Evolutionary conservation across 2,113 vertebrate species (phyloP), one percentile per base, ranked within the genome.

Genomic region (Lates calcarifer): DNA sequence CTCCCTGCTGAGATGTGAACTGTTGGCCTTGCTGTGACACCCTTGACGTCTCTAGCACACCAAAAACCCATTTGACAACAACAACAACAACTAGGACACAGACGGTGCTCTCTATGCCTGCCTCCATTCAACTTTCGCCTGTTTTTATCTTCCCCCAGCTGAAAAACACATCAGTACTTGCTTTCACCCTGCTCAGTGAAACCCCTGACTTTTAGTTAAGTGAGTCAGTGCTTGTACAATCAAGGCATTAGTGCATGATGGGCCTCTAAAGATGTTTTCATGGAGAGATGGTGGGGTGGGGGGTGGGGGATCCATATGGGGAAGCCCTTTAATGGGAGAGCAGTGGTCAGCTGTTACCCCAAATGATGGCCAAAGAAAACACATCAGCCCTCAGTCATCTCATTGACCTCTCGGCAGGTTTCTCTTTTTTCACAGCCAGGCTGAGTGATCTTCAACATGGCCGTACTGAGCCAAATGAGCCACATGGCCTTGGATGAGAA

Each of bases 1-100:
- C 76, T 76, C 79, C 90, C 91, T 77, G 86, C 87, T 90, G 93
- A 66, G 89, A 80, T 2, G 18, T 89, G 87, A 92, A 89, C 91
- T 91, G 74, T 24, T 89, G 84, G 81, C 87, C 86, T 77, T 39
- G 60, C 57, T 53, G 35, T 57, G 74, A 77, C 87, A 77, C 80
- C 63, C 49, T 29, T 28, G 18, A 45, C 22, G 31, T 76, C 82
- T 79, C 74, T 71, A 29, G 29, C 57, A 65, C 37, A 80, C 55
- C 28, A 31, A 84, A 81, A 83, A 72, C 39, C 47, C 77, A 79
- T 85, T 39, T 79, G 77, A 87, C 81, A 78, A 73, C 74, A 79
- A 80, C 37, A 83, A 68, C 65, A 89, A 78, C 74, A 82, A 67
- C 43, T 47, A 18, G 69, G 57, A 71, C 66, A 71, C 65, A 31